Evolutionary conservation across 23 tunicate genomes (phyloP).

Genomic region (Oikopleura dioica): DNA sequence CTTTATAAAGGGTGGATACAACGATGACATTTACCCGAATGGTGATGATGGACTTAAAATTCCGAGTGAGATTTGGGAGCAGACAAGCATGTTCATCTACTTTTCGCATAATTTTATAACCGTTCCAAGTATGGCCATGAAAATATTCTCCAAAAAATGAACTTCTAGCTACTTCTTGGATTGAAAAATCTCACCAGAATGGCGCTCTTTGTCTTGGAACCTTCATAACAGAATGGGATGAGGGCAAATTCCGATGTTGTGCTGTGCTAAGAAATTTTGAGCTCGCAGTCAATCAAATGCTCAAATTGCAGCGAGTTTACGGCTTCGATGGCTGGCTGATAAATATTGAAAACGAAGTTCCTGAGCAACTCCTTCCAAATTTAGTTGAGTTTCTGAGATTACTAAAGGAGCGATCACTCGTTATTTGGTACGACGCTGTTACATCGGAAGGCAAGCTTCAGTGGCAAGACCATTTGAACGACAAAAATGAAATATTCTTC

Average conservation of each 20-base stretch:
- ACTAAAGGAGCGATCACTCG: not conserved
- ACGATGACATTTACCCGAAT: not conserved
- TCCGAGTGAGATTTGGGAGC: not conserved
- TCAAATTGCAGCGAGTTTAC: conserved; percentile 26
- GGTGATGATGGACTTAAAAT: not conserved
- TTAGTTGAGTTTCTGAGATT: not conserved
- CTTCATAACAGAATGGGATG: conserved; percentile 37
- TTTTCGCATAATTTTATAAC: conserved; percentile 8
- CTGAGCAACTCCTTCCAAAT: not conserved
- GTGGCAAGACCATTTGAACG: conserved; percentile 67
- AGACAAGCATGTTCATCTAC: not conserved
- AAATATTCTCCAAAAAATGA: not conserved
- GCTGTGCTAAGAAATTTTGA: not conserved
- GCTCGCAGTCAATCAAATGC: conserved; percentile 24
- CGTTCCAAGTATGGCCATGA: not conserved
- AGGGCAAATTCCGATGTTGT: not conserved
- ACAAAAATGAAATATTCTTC: conserved; percentile 30
- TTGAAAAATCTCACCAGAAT: conserved; percentile 49
- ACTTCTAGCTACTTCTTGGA: conserved; percentile 64
- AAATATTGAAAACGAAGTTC: conserved; percentile 41
- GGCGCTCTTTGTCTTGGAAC: conserved; percentile 73
- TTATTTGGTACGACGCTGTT: conserved; percentile 89
- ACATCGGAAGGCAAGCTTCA: conserved; percentile 24
- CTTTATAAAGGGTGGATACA: not conserved
- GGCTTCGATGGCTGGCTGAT: conserved; percentile 90